A percentile compares a stretch with the other conserved stretches of the same genome.
phyloP scores from a whole-genome alignment of 2,797 vertebrate genomes.

The Enteromius anoplus region DNA sequence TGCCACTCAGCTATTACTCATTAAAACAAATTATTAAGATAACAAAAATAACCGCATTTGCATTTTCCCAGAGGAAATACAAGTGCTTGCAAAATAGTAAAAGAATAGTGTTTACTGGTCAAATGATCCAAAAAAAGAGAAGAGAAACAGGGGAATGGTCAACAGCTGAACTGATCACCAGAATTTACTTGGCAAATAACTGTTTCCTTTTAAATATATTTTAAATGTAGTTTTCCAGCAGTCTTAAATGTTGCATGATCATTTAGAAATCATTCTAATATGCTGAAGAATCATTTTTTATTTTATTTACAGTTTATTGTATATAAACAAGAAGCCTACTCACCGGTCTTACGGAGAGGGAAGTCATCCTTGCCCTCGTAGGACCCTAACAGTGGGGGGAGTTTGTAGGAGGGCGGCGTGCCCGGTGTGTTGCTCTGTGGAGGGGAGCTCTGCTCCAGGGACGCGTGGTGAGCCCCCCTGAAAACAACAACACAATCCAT shows the following conservation, averaged over 20 bases:
- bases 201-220: too few relatives aligned
- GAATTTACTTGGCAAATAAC: not conserved
- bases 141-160: not conserved
- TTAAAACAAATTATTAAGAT: not conserved
- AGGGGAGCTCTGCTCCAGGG: constrained; percentile 88
- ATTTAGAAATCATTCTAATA: not conserved
- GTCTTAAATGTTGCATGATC: not conserved
- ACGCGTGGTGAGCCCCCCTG: constrained; percentile 84
- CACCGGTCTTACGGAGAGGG: constrained; percentile 86
- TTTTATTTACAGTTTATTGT: not conserved
- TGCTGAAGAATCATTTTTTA: not conserved
- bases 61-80: not conserved
- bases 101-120: not conserved
- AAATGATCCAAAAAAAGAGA: not conserved
- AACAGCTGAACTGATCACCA: not conserved
- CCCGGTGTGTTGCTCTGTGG: constrained; percentile 83
- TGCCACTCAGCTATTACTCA: not conserved
- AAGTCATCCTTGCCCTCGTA: constrained; percentile 85
- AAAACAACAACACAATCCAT: constrained; percentile 47
- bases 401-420: constrained; percentile 83
- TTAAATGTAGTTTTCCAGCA: too few relatives aligned
- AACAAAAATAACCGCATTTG: not conserved
- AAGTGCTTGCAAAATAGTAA: not conserved
- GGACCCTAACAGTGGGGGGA: constrained; percentile 80
- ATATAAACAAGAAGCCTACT: constrained; percentile 1